phyloP scores from a whole-genome alignment of 2,888 invertebrate species.

The Drosophila seclusa region DNA sequence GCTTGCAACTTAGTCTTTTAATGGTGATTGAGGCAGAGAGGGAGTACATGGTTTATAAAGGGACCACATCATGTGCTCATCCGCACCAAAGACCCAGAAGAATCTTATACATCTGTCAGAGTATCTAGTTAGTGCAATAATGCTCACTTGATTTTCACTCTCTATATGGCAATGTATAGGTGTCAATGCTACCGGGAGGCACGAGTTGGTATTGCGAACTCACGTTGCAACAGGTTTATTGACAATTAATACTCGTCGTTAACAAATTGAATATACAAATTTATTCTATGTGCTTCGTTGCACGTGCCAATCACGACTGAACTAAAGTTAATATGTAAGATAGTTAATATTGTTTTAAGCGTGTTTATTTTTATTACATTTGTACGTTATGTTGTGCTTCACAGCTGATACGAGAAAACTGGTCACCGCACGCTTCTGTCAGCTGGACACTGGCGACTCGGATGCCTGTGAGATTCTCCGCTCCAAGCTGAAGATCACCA shows the following conservation, averaged over 20 bases:
- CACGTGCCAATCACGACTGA: neutral
- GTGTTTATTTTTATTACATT: neutral
- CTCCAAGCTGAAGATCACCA: constrained; percentile 67
- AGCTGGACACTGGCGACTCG: constrained; percentile 83
- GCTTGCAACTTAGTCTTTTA: neutral
- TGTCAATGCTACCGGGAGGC: neutral
- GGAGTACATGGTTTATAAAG: no score
- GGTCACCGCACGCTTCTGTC: constrained; percentile 84
- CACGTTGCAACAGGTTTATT: constrained; percentile 1
- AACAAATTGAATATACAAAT: neutral
- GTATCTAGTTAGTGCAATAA: neutral
- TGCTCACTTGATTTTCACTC: neutral
- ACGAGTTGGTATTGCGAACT: neutral
- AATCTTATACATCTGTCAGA: neutral
- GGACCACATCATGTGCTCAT: neutral
- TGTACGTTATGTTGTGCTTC: neutral
- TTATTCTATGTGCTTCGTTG: neutral
- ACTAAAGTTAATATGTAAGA: neutral
- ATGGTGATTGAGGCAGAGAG: neutral
- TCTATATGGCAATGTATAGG: neutral
- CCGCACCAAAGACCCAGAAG: neutral
- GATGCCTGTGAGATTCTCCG: constrained; percentile 82
- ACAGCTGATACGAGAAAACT: constrained; percentile 68
- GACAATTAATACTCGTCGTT: neutral
- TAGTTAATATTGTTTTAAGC: neutral